A percentile compares a stretch with the other conserved stretches of the same genome.
Conservation (phyloP, 2,888 invertebrate genomes). For the Entomobrya proxima region DNA sequence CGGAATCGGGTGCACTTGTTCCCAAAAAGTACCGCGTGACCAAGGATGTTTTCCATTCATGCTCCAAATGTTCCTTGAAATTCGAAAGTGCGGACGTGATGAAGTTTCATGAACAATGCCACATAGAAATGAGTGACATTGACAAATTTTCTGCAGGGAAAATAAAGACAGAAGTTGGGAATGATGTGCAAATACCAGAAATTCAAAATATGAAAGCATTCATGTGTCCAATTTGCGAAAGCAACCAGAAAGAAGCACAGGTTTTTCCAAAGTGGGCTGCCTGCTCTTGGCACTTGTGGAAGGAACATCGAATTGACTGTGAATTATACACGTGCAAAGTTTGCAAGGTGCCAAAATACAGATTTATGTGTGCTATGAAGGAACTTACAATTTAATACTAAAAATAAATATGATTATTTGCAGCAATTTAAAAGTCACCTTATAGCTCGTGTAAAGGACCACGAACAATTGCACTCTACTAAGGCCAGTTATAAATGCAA, state of each 20-base stretch:
- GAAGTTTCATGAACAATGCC: conserved; percentile 74
- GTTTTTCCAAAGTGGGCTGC: conserved; percentile 82
- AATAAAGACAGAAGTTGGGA: neutral
- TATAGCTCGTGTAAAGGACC: conserved; percentile 72
- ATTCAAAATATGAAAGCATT: conserved; percentile 37
- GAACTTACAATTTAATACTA: too few species aligned
- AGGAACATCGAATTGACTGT: conserved; percentile 84
- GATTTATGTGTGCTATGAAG: too few species aligned
- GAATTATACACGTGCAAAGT: conserved; percentile 87
- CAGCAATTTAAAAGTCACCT: conserved; percentile 72
- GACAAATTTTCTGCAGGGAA: neutral
- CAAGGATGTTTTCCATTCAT: conserved; percentile 62
- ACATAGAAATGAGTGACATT: conserved; percentile 44
- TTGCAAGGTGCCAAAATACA: conserved; percentile 81
- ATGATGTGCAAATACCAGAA: neutral
- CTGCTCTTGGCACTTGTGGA: conserved; percentile 85
- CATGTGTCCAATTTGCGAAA: conserved; percentile 66
- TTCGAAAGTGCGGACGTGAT: conserved; percentile 68
- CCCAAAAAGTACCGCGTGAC: conserved; percentile 68
- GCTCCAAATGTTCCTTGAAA: conserved; percentile 70
- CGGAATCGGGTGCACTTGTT: conserved; percentile 60
- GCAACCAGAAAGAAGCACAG: conserved; percentile 72
- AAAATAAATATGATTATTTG: too few species aligned
- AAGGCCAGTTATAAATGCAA: conserved; percentile 69
- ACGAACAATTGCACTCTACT: conserved; percentile 69